Evolutionary conservation across 2,888 invertebrate genomes (phyloP), one percentile per base, ranked within the genome.

Genomic region (Drosophila pegasa): DNA sequence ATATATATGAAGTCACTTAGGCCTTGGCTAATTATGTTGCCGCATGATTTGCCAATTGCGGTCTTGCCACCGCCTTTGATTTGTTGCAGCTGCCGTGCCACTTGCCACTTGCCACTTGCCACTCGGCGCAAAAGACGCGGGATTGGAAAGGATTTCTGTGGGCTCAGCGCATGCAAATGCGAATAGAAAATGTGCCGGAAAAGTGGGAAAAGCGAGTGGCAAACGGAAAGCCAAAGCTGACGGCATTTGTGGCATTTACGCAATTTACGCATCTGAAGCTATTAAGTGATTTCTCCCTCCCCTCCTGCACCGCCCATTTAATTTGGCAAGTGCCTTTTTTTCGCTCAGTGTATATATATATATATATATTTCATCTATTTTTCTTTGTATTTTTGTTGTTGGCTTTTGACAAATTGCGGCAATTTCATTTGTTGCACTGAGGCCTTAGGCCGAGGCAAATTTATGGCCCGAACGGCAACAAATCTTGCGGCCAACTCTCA

Each of bases 351-450:
- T 33, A 33, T 48, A 33, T 48, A 35, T 22, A 25, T 50, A 16
- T 18, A 6, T 59, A 3, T 22, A 3, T 41, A n/a, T n/a, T n/a
- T n/a, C n/a, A n/a, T n/a, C n/a, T n/a, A n/a, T 12, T 27, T 35
- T 9, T 25, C 31, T 25, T 25, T 18, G 38, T 22, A 29, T 9
- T 27, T 33, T 37, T 54, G 58, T 41, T 51, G n/a, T 35, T 57
- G 65, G 38, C 57, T 59, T 69, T 77, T 77, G 71, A 81, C 60
- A 80, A 80, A 80, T 80, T 78, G 70, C 47, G 65, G 71, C 66
- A 72, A 80, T 78, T 81, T 78, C 52, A 75, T 81, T 75, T 65
- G 71, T 74, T 71, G 68, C 78, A 75, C 62, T 67, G 59, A 69
- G 78, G 78, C 74, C 73, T 60, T 41, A 63, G 68, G 68, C 56